Evolutionary conservation across 2,797 vertebrate species (phyloP).

Genomic region (Thripadectes ignobilis): DNA sequence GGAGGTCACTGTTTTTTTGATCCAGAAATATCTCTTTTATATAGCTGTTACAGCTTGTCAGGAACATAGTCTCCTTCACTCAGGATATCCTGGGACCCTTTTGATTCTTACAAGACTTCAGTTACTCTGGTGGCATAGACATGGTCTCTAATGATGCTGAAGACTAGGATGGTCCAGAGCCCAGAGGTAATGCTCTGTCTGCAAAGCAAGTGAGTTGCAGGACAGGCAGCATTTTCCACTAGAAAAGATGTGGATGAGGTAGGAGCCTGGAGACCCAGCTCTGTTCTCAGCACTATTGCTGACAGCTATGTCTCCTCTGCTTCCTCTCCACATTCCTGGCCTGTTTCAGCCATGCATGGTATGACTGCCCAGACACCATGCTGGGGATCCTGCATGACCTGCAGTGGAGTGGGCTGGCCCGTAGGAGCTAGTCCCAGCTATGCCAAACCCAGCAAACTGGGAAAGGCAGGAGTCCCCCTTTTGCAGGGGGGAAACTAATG

Average conservation of each 20-base stretch:
- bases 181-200: neutral
- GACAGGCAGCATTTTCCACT: neutral
- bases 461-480: neutral
- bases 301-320: neutral
- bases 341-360: neutral
- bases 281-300: neutral
- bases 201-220: neutral
- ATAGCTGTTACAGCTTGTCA: neutral
- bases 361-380: neutral
- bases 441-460: rapidly evolving
- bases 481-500: neutral
- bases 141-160: neutral
- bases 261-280: neutral
- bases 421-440: neutral
- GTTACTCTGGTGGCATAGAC: neutral
- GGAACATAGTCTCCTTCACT: neutral
- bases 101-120: neutral
- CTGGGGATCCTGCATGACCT: neutral
- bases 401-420: neutral
- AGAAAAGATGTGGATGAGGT: neutral
- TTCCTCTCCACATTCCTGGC: neutral
- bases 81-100: neutral
- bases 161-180: neutral
- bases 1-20: neutral
- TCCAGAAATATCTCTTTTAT: neutral